Evolutionary conservation across 2,797 vertebrate genomes (phyloP), one percentile per base, ranked within the genome.

Genomic region (Falco naumanni): DNA sequence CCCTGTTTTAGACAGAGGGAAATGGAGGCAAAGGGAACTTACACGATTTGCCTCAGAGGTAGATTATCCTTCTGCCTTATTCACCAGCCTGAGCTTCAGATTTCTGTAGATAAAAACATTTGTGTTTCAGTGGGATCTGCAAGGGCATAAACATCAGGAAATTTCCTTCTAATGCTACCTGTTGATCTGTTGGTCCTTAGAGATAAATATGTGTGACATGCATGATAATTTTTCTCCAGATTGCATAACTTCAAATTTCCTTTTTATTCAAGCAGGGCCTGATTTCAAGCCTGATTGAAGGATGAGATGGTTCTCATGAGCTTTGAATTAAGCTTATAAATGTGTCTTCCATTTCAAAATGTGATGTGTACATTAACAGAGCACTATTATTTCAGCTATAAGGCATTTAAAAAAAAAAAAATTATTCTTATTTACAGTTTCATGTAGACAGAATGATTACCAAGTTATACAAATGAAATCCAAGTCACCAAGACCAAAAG

Each of bases 111-210:
- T 87, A 92, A 95, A 96, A 95, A 82, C 48, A 11, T 56, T 85
- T 60, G 84, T 34, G 8, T 76, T 76, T 77, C 59, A 93, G 63
- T 65, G 47, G 66, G 29, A 93, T 91, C 63, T 88, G 37, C n/a
- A 80, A 91, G 15, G 41, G 47, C 48, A 96, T 96, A 82, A 91
- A 88, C n/a, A 84, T 79, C 72, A 96, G 93, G 91, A 95, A 84
- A 96, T 96, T 95, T 96, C 41, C 33, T 94, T 80, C 20, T 92
- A 71, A 87, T 70, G 64, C 48, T 89, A 89, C 80, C 70, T 94
- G 80, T 80, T 72, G 70, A 70, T 95, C n/a, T 84, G 54, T 76
- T 4, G 1, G 83, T 90, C 45, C 15, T n/a, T 13, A 70, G 60
- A 81, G 45, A 84, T 57, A 45, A 87, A 63, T 59, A 24, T 37